These are phyloP conservation scores for Prunella fulvescens DNA, from an alignment of 2,113 vertebrate genomes.

Conservation along the genomic window DNA sequence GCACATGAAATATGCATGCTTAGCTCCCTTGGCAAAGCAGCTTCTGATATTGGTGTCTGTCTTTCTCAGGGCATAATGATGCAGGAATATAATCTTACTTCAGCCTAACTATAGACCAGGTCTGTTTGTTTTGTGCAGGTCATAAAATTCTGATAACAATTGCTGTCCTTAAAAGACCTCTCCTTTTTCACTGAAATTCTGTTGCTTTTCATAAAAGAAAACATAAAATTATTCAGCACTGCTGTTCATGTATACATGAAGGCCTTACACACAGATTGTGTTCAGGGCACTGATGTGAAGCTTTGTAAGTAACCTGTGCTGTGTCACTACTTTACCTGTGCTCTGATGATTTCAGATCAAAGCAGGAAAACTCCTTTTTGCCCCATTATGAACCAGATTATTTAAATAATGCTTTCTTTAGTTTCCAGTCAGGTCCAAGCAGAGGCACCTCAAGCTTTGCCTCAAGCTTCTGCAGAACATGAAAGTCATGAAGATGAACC, in stretches of 20 bases:
- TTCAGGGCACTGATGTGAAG: neutral
- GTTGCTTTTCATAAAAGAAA: neutral
- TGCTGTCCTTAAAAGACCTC: neutral
- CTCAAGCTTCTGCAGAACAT: conserved; percentile 1
- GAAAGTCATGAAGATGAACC: neutral
- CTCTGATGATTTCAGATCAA: neutral
- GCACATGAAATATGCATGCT: neutral
- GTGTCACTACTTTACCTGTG: neutral
- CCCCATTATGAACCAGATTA: neutral
- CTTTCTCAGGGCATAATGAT: neutral
- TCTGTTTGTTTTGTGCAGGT: neutral
- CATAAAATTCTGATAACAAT: neutral
- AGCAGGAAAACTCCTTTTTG: neutral
- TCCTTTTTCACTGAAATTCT: neutral
- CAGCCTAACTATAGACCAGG: neutral
- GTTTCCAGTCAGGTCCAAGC: conserved; percentile 23
- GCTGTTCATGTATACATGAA: neutral
- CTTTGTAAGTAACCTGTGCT: neutral
- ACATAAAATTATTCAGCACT: neutral
- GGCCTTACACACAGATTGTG: neutral
- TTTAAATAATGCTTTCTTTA: neutral
- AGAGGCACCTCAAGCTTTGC: neutral
- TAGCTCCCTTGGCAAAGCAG: neutral
- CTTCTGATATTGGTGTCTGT: neutral
- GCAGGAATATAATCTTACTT: neutral